Base-by-base conservation (phyloP, 2,113 vertebrate species). In the Ailuropoda melanoleuca region DNA sequence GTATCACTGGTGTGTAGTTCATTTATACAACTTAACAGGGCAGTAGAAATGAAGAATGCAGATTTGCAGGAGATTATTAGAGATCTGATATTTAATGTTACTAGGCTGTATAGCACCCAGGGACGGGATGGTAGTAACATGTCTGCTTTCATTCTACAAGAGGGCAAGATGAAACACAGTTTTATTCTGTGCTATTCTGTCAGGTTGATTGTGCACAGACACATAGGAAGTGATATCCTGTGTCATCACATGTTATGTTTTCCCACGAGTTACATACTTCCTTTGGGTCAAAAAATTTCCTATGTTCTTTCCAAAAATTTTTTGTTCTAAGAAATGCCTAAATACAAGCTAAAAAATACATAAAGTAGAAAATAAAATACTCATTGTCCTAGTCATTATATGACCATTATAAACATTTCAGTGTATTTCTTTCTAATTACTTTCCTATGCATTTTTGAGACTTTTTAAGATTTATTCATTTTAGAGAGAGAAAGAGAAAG, bases 281-380 rank as follows among this genome's bases (percentile, higher is more conserved):
- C 53, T 89, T 56, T 94, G 66, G 23, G 23, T 55, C 11, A 50
- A 31, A 75, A 58, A 62, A 90, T 53, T 64, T 81, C 34, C 56
- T 74, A 72, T 17, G 19, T 80, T 56, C 4, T 82, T 92, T 95
- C 13, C 2, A 56, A 23, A 26, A 55, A 53, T 15, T 6, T 70
- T 84, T 78, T n/a, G 14, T 60, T 85, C 10, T 37, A 70, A 96
- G 87, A 94, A 90, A 78, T 12, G 6, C 18, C 91, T 93, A 95
- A 86, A 56, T 83, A 87, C 50, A 60, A 90, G 43, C 29, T 58
- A 72, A 78, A 83, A 86, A 81, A 37, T 18, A 72, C 1, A 95
- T 15, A 34, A 50, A 53, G 10, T 90, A 92, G 26, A 29, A 72
- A 91, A 92, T 48, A 87, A 84, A 58, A 66, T 9, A 34, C 8